Base-by-base conservation (phyloP, 1,140 invertebrate species). In the Orius insidiosus region DNA sequence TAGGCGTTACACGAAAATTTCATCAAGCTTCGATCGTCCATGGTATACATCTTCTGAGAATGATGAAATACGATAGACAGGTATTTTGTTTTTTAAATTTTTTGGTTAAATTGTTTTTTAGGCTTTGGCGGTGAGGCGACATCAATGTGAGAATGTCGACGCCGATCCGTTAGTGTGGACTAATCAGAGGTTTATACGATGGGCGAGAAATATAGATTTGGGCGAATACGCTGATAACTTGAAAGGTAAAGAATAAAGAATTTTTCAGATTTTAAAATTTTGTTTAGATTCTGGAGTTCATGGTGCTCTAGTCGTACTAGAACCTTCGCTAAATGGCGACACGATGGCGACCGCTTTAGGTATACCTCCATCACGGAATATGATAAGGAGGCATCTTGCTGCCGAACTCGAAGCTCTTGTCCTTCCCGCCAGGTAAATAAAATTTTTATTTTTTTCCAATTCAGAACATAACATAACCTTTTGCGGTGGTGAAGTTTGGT, bases 121-220 rank as follows among this genome's bases (percentile, higher is more conserved):
- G 84, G 80, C 85, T 35, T 66, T 94, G 45, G 80, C 83, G 14
- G 80, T 93, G 48, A 69, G 88, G 54, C 71, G 88, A 53, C 76
- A 85, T 58, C 82, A 88, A 58, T 87, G 84, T 59, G 86, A 92
- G 59, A 78, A 76, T 54, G 75, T 82, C 34, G 83, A 90, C 58
- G 78, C 78, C 13, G 87, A 95, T 69, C 86, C 87, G 33, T 66
- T 95, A 44, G 87, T 94, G 14, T 95, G 89, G 89, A 93, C 87
- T 49, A 93, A 92, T 68, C 80, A 89, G 56, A 74, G 87, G 57
- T 87, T 93, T 58, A 82, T 93, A 49, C 75, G 83, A 56, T 95
- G 88, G 89, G 82, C 86, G 14, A 72, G 83, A 54, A 84, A 80
- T 60, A 92, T 95, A 58, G 88, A 95, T 66, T 71, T 95, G 54